These are phyloP conservation scores for Tolypeutes matacus DNA, from an alignment of 2,797 vertebrate genomes.

Conservation along the genomic window DNA sequence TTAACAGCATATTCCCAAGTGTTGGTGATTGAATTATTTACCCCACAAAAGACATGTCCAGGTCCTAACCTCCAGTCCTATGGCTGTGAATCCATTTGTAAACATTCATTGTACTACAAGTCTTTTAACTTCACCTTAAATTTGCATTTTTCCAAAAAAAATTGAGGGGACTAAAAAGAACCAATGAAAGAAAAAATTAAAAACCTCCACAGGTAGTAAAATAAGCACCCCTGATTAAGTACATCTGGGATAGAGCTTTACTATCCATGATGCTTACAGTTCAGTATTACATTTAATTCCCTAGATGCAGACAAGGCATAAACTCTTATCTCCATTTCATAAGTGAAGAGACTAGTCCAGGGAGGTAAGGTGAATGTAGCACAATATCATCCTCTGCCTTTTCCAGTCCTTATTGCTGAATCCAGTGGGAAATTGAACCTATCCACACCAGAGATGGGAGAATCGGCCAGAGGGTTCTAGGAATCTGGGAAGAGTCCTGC, in stretches of 20 bases:
- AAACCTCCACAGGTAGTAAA: background rate
- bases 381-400: background rate
- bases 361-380: background rate
- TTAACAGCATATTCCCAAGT: background rate
- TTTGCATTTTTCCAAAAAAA: background rate
- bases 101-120: background rate
- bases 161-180: background rate
- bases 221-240: background rate
- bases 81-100: too few relatives aligned
- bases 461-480: background rate
- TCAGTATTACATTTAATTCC: background rate
- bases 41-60: too few relatives aligned
- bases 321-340: background rate
- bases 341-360: background rate
- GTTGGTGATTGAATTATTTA: too few relatives aligned
- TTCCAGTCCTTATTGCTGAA: background rate
- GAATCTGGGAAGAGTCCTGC: background rate
- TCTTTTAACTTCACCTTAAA: background rate
- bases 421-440: background rate
- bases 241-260: background rate
- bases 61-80: too few relatives aligned
- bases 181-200: background rate
- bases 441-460: background rate
- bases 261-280: too few relatives aligned
- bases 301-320: background rate